A percentile compares a stretch with the other conserved stretches of the same genome.
phyloP scores from a whole-genome alignment of 2,888 invertebrate genomes.

The Lasioglossum pauxillum region DNA sequence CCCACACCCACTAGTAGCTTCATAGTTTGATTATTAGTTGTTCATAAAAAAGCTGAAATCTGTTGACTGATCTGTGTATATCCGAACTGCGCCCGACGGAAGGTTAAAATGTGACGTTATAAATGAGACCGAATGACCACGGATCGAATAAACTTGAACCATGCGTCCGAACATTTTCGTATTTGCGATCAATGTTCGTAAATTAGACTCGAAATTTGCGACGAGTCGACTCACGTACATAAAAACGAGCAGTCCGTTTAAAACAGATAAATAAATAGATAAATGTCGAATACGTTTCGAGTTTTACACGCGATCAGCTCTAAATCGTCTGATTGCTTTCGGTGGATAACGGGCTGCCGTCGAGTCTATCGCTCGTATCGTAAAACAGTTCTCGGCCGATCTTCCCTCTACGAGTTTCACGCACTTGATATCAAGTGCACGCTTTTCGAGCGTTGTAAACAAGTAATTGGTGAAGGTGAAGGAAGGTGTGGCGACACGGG shows the following conservation, averaged over 20 bases:
- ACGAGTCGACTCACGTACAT: background rate
- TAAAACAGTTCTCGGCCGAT: background rate
- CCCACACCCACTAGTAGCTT: too few relatives aligned
- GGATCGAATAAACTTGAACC: background rate
- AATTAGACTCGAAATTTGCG: background rate
- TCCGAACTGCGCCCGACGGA: too few relatives aligned
- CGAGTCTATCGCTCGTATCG: background rate
- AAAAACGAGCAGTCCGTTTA: background rate
- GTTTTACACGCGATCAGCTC: background rate
- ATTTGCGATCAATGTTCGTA: background rate
- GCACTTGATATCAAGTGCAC: background rate
- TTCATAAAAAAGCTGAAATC: too few relatives aligned
- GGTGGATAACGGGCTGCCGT: too few relatives aligned
- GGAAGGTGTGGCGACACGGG: background rate
- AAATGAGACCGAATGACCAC: background rate
- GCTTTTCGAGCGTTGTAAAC: slow-evolving; percentile 23
- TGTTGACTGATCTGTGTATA: too few relatives aligned
- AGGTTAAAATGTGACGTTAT: too few relatives aligned
- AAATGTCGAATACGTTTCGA: background rate
- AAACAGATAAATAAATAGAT: background rate
- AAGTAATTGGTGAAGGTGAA: slow-evolving; percentile 38
- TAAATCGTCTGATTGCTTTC: background rate
- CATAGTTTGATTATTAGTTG: too few relatives aligned
- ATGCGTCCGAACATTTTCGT: background rate
- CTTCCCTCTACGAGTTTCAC: background rate